Evolutionary conservation across 2,797 vertebrate species (phyloP), one percentile per base, ranked within the genome.

Genomic region (Rhinatrema bivittatum): DNA sequence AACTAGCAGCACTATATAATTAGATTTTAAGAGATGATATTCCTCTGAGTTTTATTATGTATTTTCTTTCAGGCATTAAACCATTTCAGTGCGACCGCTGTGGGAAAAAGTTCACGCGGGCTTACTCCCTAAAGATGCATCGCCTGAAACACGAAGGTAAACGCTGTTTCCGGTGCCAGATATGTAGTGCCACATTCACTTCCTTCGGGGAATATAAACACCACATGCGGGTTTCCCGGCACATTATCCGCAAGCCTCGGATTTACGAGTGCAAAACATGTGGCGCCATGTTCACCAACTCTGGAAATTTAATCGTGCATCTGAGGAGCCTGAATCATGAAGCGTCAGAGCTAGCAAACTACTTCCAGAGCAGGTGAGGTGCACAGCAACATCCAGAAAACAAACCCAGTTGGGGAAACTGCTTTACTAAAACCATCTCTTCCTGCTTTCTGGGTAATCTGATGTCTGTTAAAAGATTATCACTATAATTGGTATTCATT

Each of bases 231-330:
- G 96, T 97, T 90, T 99, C 96, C 87, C 90, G 96, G 87, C 96
- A 99, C 76, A 97, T 99, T 92, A 94, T 99, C 93, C 96, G 93
- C 93, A 99, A 99, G 91, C 94, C 96, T 84, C 91, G 96, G 94
- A 98, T 99, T 93, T 99, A 99, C 86, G 96, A 99, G 96, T 99
- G 96, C 93, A 99, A 99, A 98, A 99, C 96, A 87, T 99, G 96
- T 71, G 93, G 94, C 87, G 96, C 96, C 93, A 99, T 99, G 96
- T 99, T 99, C 91, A 99, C 96, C 94, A 99, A 99, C 94, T 99
- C 96, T 93, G 96, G 96, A 85, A 99, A 99, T 97, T 97, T 99
- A 99, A 99, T 99, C 93, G 96, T 99, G 86, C 96, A 99, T 90
- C 94, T 99, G 93, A 91, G 96, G 91, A 98, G 96, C 93, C 93